A percentile compares a stretch with the other conserved stretches of the same genome.
Evolutionary conservation across 2,113 vertebrate genomes (phyloP).

Genomic region (Malaclemys terrapin): DNA sequence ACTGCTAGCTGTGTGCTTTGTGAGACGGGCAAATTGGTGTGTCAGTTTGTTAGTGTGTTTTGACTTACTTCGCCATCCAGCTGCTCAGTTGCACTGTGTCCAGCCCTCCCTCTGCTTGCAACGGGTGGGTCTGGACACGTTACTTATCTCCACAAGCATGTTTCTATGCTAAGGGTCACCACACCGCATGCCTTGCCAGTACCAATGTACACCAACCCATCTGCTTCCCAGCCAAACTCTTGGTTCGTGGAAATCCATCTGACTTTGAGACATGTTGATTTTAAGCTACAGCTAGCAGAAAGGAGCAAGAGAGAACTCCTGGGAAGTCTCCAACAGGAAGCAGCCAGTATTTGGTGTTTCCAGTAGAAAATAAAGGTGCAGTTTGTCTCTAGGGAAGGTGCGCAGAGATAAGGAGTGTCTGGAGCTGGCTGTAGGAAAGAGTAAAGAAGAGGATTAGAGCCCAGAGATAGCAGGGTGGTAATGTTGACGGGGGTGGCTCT

Average conservation of each 20-base stretch:
- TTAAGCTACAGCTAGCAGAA: not conserved
- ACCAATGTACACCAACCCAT: not conserved
- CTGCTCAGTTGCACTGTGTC: not conserved
- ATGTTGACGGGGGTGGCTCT: not conserved
- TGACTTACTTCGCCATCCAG: not conserved
- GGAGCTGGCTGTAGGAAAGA: not conserved
- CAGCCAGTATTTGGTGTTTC: not conserved
- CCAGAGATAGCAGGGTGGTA: not conserved
- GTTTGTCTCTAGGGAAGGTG: not conserved
- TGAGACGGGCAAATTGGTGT: no score
- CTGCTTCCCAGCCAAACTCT: fast-evolving
- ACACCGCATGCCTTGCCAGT: not conserved
- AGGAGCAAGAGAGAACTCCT: not conserved
- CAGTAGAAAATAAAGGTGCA: not conserved
- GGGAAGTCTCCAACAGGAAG: not conserved
- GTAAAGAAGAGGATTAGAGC: not conserved
- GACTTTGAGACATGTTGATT: conserved; percentile 41
- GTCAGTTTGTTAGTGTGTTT: not conserved
- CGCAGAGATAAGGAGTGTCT: conserved; percentile 51
- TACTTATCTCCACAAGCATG: not conserved
- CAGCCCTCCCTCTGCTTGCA: not conserved
- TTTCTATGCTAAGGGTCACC: not conserved
- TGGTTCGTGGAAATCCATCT: not conserved
- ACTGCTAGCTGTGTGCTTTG: not conserved
- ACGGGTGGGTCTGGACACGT: not conserved